Base-by-base conservation (phyloP, 2,888 invertebrate species). In the Diploptera punctata region DNA sequence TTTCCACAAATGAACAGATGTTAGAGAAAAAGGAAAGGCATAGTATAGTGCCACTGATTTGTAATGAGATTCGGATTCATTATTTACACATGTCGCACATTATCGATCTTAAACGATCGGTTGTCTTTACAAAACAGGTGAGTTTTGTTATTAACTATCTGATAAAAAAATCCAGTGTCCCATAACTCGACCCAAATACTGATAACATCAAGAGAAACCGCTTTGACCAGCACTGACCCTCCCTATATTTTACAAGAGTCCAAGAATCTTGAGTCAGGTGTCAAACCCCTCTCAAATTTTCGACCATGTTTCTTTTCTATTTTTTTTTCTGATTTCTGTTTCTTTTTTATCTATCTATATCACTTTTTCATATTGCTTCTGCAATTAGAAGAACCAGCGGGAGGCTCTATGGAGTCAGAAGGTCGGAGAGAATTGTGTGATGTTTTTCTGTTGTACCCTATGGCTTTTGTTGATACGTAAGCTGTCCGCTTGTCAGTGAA, bases 371-470 rank as follows among this genome's bases (percentile, higher is more conserved):
- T 44, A 47, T 65, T 47, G 65, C 65, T 65, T 65, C 65, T 65
- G 57, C 69, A 69, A 69, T 69, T 69, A 69, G 69, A 44, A 21
- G 26, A 1, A 57, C 24, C 69, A 69, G 69, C 69, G 43, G 69
- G 69, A 26, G 69, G 24, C 57, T 43, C 9, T 21, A 21, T 10
- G 19, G 61, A 61, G 61, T 31, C 61, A 61, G 38, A 61, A 10
- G 29, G 60, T 1, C 10, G 31, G n/a, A 3, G 24, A 52, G 24
- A 24, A 60, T 18, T 61, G 31, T 61, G 61, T 61, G 61, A 33
- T 61, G 33, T 61, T 61, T 61, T 61, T 38, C 61, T 61, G 19
- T 61, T 61, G 47, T 65, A 47, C 65, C 65, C 65, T 26, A 65
- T 47, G 65, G 65, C 61, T 38, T 61, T 38, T 57, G 57, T 57